phyloP scores from a whole-genome alignment of 2,888 invertebrate species.

The Cantharis rustica region DNA sequence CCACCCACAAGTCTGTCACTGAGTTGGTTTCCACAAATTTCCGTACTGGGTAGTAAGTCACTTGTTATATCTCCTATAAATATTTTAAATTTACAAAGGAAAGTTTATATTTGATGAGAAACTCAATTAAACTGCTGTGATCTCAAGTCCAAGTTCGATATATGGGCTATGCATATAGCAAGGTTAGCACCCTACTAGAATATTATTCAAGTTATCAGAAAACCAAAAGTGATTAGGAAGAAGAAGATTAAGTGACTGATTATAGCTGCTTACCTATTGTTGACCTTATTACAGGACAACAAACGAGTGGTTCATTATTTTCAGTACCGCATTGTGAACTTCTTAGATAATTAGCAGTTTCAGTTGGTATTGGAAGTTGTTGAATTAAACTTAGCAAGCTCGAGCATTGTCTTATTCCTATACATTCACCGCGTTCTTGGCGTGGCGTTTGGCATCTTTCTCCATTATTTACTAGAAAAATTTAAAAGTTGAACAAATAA shows the following conservation, averaged over 20 bases:
- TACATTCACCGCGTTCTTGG: conserved; percentile 55
- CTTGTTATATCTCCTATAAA: not conserved
- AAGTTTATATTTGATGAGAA: not conserved
- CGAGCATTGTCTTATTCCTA: conserved; percentile 56
- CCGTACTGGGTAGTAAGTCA: not conserved
- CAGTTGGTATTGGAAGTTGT: conserved; percentile 49
- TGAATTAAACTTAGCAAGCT: conserved; percentile 54
- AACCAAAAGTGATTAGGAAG: too few species aligned
- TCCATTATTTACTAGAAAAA: not conserved
- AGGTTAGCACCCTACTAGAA: too few species aligned
- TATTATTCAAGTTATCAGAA: too few species aligned
- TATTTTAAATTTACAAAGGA: not conserved
- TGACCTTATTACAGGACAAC: conserved; percentile 43
- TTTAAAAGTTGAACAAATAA: not conserved
- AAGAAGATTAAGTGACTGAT: not conserved
- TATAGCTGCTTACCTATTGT: not conserved
- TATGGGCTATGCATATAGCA: too few species aligned
- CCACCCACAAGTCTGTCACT: conserved; percentile 48
- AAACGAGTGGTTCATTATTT: conserved; percentile 64
- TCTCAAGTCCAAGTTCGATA: too few species aligned
- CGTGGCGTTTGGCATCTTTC: not conserved
- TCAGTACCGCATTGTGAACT: conserved; percentile 71
- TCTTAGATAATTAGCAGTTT: conserved; percentile 60
- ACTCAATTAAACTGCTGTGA: too few species aligned
- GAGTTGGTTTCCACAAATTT: not conserved